Conservation (phyloP, 1,140 invertebrate species). For the Protaetia brevitarsis region DNA sequence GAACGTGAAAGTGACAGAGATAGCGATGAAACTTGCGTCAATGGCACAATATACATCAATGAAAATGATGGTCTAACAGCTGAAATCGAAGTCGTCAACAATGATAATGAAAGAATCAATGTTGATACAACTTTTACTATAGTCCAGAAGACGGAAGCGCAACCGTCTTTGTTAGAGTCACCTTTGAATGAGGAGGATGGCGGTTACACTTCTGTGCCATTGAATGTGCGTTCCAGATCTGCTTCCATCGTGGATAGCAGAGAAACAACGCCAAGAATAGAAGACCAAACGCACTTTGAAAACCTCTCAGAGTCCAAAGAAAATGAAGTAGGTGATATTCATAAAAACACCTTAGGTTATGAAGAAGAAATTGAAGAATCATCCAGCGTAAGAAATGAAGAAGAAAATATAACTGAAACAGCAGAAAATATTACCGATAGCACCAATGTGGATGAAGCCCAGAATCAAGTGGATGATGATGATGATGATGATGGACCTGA, state of each 20-base stretch:
- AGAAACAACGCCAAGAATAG: not conserved
- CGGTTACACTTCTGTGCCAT: not conserved
- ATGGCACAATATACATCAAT: not conserved
- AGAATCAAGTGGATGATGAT: constrained; percentile 32
- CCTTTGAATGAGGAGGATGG: not conserved
- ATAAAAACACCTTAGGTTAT: no score
- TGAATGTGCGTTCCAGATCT: not conserved
- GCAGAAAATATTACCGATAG: constrained; percentile 32
- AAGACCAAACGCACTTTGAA: no score
- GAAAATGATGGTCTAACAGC: not conserved
- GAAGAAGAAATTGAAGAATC: no score
- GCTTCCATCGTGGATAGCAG: not conserved
- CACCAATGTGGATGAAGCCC: constrained; percentile 23
- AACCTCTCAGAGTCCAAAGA: no score
- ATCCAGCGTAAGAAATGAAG: no score
- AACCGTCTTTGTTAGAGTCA: not conserved
- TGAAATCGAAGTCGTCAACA: not conserved
- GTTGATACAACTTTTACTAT: constrained; percentile 36
- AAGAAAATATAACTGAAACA: not conserved
- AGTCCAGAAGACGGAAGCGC: not conserved
- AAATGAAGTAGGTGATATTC: no score
- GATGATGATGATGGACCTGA: constrained; percentile 29
- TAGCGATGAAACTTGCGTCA: not conserved
- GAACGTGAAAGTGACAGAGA: not conserved
- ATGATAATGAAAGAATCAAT: constrained; percentile 22